Base-by-base conservation (phyloP, 2,888 invertebrate species). In the Clostera curtula region DNA sequence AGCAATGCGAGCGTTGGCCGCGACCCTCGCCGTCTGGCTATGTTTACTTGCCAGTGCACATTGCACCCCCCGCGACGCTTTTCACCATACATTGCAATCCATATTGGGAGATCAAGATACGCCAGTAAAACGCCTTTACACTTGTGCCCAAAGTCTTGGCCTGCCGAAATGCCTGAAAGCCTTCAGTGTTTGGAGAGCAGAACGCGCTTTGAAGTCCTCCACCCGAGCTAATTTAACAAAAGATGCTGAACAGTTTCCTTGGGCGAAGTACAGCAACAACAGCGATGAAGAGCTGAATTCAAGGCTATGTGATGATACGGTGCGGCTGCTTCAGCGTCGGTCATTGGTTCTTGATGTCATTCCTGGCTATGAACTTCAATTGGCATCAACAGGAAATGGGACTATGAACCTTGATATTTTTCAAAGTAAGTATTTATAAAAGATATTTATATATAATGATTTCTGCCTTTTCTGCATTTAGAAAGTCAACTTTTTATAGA, bases 151-250 rank as follows among this genome's bases (percentile, higher is more conserved):
- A 31, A 42, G 52, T n/a, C 55, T 82, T 25, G 85, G 84, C 23
- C 62, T 85, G 4, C 34, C 80, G 31, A 85, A 85, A 60, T 88
- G 88, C 56, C 55, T 87, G 24, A 85, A 84, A 53, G 73, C 87
- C n/a, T 80, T 86, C 29, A 73, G 86, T 23, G 58, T 83, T 10
- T 86, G 86, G 71, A 83, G 86, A 21, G 77, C 88, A 13, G 62
- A 72, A 47, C 60, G 60, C 12, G 75, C 76, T 1, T 25, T 66
- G 27, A 32, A 50, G 17, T 28, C 44, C 2, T 47, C 56, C 26
- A 25, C 31, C 18, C 33, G 23, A 12, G 52, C 52, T 32, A 59
- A 62, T 34, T 36, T 73, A 23, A 51, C 54, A n/a, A 53, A 56
- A 13, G 68, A 75, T 36, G 45, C 73, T 23, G 54, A 62, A 25